These are phyloP conservation scores for Colius striatus DNA, from an alignment of 2,113 vertebrate species.

Conservation along the genomic window DNA sequence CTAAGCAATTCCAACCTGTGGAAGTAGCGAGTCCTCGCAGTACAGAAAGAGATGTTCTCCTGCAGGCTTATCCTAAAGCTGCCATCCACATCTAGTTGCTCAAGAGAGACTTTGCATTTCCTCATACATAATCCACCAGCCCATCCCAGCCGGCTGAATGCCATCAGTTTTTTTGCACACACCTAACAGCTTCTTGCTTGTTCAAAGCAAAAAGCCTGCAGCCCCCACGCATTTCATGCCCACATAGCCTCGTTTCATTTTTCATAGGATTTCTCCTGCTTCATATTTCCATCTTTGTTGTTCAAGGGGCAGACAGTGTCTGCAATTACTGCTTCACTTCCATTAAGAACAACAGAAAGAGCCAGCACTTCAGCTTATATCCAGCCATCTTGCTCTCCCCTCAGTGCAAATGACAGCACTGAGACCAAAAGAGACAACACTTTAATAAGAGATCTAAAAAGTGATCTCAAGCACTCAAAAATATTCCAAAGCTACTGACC, in stretches of 20 bases:
- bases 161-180: neutral
- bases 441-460: neutral
- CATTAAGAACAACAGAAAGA: neutral
- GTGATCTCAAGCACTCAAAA: neutral
- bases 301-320: neutral
- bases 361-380: neutral
- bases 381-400: neutral
- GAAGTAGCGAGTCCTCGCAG: accelerated
- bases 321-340: neutral
- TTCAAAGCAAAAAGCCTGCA: neutral
- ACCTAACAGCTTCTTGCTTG: constrained; percentile 12
- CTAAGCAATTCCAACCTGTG: neutral
- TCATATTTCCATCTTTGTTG: neutral
- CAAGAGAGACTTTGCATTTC: neutral
- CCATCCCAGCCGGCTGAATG: neutral
- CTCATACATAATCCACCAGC: neutral
- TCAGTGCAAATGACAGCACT: neutral
- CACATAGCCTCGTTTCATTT: neutral
- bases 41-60: neutral
- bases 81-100: neutral
- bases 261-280: neutral
- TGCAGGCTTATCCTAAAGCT: neutral
- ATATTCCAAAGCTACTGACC: neutral
- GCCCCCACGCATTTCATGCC: neutral
- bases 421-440: neutral